phyloP scores from a whole-genome alignment of 2,113 vertebrate genomes.

The Serilophus lunatus region DNA sequence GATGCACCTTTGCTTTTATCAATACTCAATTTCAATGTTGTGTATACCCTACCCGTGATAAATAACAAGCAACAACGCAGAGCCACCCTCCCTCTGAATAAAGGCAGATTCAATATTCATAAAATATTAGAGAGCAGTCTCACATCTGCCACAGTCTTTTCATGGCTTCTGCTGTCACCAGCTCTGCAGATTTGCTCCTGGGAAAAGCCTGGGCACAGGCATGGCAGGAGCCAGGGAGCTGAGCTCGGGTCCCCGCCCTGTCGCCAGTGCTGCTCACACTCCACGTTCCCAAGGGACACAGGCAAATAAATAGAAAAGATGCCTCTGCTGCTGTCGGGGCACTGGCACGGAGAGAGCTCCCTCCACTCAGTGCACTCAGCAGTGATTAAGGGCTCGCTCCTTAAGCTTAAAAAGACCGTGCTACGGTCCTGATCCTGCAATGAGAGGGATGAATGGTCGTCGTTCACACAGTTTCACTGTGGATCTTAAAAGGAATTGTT shows the following conservation, averaged over 20 bases:
- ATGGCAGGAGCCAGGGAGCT: background rate
- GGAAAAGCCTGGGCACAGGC: background rate
- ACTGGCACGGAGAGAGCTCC: background rate
- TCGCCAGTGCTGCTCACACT: background rate
- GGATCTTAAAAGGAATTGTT: background rate
- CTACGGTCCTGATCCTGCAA: background rate
- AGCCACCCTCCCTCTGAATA: background rate
- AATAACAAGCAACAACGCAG: background rate
- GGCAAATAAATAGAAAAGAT: background rate
- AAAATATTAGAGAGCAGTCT: background rate
- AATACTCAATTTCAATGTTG: background rate
- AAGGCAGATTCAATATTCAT: background rate
- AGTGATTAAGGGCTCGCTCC: background rate
- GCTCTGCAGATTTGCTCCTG: background rate
- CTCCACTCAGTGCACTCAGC: background rate
- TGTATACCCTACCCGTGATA: background rate
- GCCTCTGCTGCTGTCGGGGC: background rate
- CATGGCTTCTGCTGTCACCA: conserved; percentile 34
- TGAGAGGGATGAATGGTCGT: background rate
- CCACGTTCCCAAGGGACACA: background rate
- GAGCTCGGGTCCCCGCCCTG: background rate
- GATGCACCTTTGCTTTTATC: background rate
- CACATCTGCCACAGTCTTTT: conserved; percentile 20
- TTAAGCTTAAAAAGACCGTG: background rate
- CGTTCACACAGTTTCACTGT: background rate